Percentiles rank a stretch among this genome's conserved stretches.
phyloP scores from a whole-genome alignment of 2,113 vertebrate genomes.

The Melierax canorus region DNA sequence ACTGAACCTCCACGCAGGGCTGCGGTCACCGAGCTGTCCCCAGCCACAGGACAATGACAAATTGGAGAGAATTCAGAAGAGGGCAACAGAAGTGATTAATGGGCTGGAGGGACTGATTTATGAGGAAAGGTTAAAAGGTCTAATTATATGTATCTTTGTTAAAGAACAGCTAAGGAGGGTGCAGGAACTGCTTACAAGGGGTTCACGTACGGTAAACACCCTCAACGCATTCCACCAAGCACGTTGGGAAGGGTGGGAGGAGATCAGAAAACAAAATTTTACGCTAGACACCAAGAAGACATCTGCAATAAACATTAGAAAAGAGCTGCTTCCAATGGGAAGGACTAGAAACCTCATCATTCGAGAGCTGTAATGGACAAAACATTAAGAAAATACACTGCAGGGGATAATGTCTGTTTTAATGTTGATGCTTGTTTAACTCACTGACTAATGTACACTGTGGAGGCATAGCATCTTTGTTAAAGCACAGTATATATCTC shows the following conservation, averaged over 20 bases:
- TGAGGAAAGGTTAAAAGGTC: constrained; percentile 36
- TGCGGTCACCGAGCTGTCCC: not conserved
- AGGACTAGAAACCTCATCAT: constrained; percentile 8
- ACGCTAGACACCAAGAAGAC: not conserved
- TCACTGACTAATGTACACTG: constrained; percentile 37
- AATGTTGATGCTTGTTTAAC: constrained; percentile 58
- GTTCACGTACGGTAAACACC: not conserved
- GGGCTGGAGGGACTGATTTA: constrained; percentile 34
- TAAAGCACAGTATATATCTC: not conserved
- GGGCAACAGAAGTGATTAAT: constrained; percentile 47
- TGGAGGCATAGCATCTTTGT: constrained; percentile 14
- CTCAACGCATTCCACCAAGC: not conserved
- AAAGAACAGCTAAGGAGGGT: constrained; percentile 10
- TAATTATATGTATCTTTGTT: constrained; percentile 44
- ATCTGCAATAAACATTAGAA: not conserved
- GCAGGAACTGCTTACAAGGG: not conserved
- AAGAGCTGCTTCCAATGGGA: not conserved
- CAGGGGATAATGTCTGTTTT: constrained; percentile 47
- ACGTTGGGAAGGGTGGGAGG: not conserved
- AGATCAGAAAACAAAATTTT: not conserved
- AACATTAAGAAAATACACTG: constrained; percentile 53
- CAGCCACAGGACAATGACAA: constrained; percentile 8
- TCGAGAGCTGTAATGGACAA: constrained; percentile 31
- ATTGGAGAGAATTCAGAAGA: constrained; percentile 28
- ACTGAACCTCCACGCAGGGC: not conserved